Base-by-base conservation (phyloP, 2,797 vertebrate genomes). In the Argentina silus region DNA sequence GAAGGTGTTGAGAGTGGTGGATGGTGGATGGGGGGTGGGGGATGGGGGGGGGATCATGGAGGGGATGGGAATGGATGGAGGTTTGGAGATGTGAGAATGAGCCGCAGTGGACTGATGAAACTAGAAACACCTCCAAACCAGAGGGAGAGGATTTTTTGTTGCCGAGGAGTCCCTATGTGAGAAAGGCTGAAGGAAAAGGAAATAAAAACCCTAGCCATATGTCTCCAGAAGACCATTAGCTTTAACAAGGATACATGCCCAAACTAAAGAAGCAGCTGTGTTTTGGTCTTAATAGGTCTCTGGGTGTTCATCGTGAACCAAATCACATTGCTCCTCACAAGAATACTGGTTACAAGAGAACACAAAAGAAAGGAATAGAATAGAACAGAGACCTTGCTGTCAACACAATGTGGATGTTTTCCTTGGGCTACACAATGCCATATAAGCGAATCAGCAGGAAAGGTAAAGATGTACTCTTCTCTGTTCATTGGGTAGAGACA, bases 71-170 rank as follows among this genome's bases (percentile, higher is more conserved):
- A 87, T 84, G 87, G 73, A n/a, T 55, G 69, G 75, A 81, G 84
- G 83, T 86, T 76, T 48, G 78, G 72, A 87, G 83, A 85, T 90
- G 85, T 92, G 91, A 86, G 85, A 55, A 60, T 63, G 61, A 81
- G 88, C 85, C 81, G 86, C 84, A 82, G 86, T 67, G 78, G 80
- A 71, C 74, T 90, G 87, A 91, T 91, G 88, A 89, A 89, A 83
- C 82, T 77, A 89, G 89, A 85, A 88, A 90, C 89, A 92, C 90
- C 89, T 90, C 73, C 2, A 64, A 67, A 87, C 81, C 83, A 5
- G 67, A 7, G 80, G 81, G 87, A 86, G 48, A 68, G 64, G 64
- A 78, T 48, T 72, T 75, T 21, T 4, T 36, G 27, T 36, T 4
- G 27, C 27, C 27, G 27, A 36, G 27, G 27, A 36, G 27, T 78